These are phyloP conservation scores for Scortum barcoo DNA, from an alignment of 2,113 vertebrate genomes.

Conservation along the genomic window DNA sequence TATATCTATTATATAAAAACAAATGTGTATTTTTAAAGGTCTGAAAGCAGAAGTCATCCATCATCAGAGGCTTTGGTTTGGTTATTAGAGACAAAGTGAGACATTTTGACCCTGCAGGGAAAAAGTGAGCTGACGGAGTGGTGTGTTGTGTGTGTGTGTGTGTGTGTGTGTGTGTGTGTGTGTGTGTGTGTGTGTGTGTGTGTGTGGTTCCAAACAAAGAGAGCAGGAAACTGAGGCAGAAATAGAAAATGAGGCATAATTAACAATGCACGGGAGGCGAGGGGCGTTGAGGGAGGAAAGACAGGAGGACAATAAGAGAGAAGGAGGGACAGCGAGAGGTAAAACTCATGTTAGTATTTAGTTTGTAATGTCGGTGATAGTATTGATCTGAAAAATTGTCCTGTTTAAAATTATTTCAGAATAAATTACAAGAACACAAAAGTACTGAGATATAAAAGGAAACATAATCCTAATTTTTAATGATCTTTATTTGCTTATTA, in stretches of 20 bases:
- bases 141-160: background rate
- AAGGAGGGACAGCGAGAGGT: background rate
- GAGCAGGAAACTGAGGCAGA: constrained; percentile 20
- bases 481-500: background rate
- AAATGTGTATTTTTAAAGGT: no score
- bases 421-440: constrained; percentile 33
- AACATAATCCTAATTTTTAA: background rate
- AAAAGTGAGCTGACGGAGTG: background rate
- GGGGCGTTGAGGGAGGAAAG: background rate
- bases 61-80: constrained; percentile 12
- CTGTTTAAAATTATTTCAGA: background rate
- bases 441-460: no score
- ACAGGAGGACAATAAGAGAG: background rate
- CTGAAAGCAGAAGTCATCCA: background rate
- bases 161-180: background rate
- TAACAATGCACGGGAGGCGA: constrained; percentile 14
- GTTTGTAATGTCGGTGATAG: background rate
- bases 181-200: background rate
- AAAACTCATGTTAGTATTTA: background rate
- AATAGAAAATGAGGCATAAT: constrained; percentile 37
- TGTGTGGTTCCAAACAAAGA: no score
- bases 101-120: constrained; percentile 34
- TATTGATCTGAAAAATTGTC: background rate
- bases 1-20: no score
- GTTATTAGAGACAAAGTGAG: constrained; percentile 34